A percentile compares a stretch with the other conserved stretches of the same genome.
These are phyloP conservation scores for Rhombomys opimus DNA, from an alignment of 2,113 vertebrate genomes.

Conservation along the genomic window DNA sequence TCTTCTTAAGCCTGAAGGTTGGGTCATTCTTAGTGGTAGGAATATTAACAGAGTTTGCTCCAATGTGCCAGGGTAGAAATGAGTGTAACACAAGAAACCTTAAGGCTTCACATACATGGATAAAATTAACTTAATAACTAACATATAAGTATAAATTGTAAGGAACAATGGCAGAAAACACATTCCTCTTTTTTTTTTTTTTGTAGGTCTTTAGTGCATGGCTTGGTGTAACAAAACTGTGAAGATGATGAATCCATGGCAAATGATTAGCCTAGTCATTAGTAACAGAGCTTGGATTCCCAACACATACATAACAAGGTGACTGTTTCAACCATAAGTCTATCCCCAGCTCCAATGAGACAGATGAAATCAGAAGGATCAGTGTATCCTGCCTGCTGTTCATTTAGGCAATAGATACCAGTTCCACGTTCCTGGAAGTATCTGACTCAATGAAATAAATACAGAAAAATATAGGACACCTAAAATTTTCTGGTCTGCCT, in stretches of 20 bases:
- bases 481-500: not conserved
- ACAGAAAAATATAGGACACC: not conserved
- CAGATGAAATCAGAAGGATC: not conserved
- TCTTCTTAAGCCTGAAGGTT: not conserved
- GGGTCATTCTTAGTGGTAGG: not conserved
- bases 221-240: not conserved
- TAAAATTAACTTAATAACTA: not conserved
- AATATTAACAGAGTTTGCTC: not conserved
- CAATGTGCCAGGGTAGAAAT: not conserved
- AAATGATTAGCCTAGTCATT: not conserved
- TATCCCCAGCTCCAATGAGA: too few relatives aligned
- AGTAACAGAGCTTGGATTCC: not conserved
- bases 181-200: not conserved
- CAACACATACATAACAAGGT: not conserved
- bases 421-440: not conserved
- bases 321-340: not conserved
- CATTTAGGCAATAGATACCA: not conserved
- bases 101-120: not conserved
- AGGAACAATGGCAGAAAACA: not conserved
- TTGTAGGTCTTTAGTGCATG: not conserved
- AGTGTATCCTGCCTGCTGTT: not conserved
- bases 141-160: not conserved
- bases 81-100: not conserved
- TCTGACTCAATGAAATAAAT: not conserved
- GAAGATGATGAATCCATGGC: not conserved